Percentiles rank a stretch among this genome's conserved stretches.
Conservation (phyloP, 2,888 invertebrate genomes). For the Chouioia cunea region DNA sequence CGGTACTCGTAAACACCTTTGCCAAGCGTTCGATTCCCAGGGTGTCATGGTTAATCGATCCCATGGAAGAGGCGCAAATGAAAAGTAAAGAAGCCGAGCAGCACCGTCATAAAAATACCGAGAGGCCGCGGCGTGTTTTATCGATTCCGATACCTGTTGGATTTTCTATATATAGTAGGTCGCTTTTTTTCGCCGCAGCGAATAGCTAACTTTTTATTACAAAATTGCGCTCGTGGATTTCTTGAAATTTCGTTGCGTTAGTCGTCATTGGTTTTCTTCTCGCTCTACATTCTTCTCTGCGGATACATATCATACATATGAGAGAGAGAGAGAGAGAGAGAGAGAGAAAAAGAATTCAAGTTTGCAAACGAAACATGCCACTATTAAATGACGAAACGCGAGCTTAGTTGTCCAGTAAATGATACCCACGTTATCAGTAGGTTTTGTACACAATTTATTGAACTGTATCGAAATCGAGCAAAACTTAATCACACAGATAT, state of each 20-base stretch:
- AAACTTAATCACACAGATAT: neutral
- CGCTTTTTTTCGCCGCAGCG: neutral
- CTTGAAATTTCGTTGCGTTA: slow-evolving; percentile 45
- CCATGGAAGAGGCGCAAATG: slow-evolving; percentile 31
- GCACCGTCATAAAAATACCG: neutral
- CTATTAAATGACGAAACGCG: no score
- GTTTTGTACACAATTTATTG: slow-evolving; percentile 28
- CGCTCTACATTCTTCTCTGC: neutral
- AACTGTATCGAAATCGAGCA: neutral
- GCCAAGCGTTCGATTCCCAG: slow-evolving; percentile 12
- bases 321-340: neutral
- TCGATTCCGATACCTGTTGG: slow-evolving; percentile 59
- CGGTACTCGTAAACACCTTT: neutral
- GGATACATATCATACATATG: neutral
- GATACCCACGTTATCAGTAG: no score
- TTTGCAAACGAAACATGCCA: neutral
- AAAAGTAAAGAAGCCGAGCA: slow-evolving; percentile 23
- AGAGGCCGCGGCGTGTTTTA: slow-evolving; percentile 54
- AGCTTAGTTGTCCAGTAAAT: no score
- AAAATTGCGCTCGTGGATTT: slow-evolving; percentile 24
- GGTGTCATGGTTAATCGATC: neutral
- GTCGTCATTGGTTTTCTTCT: neutral
- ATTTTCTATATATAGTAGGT: slow-evolving; percentile 54
- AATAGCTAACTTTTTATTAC: slow-evolving; percentile 29
- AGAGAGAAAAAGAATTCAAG: no score